phyloP scores from a whole-genome alignment of 2,888 invertebrate genomes.

The Dasypolia templi region DNA sequence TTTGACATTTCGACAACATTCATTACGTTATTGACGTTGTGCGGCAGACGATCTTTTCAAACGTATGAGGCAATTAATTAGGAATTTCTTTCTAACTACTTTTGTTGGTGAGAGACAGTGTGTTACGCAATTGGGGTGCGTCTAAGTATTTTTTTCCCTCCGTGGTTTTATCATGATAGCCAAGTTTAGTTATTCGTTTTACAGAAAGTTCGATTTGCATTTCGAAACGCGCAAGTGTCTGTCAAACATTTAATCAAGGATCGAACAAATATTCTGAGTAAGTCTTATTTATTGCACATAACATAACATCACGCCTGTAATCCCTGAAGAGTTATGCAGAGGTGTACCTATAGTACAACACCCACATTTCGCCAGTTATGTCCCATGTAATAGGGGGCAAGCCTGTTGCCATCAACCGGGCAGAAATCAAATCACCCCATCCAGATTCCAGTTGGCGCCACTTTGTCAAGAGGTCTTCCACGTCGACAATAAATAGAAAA shows the following conservation, averaged over 20 bases:
- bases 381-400: background rate
- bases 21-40: background rate
- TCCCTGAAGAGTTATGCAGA: background rate
- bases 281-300: conserved; percentile 22
- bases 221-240: conserved; percentile 39
- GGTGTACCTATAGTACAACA: background rate
- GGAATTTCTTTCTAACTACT: background rate
- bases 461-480: no score
- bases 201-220: conserved; percentile 57
- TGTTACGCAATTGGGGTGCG: background rate
- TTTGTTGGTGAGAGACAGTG: background rate
- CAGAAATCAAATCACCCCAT: no score
- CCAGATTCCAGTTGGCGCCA: no score
- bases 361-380: background rate
- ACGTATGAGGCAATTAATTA: background rate
- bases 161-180: background rate
- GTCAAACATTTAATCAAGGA: conserved; percentile 17
- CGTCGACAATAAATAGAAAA: no score
- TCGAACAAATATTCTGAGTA: conserved; percentile 33
- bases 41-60: background rate
- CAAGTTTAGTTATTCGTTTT: background rate
- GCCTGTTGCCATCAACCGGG: background rate
- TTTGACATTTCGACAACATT: background rate
- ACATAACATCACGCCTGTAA: background rate
- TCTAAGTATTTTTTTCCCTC: background rate